These are phyloP conservation scores for Phataginus tetradactyla DNA, from an alignment of 2,797 vertebrate species.

Conservation along the genomic window DNA sequence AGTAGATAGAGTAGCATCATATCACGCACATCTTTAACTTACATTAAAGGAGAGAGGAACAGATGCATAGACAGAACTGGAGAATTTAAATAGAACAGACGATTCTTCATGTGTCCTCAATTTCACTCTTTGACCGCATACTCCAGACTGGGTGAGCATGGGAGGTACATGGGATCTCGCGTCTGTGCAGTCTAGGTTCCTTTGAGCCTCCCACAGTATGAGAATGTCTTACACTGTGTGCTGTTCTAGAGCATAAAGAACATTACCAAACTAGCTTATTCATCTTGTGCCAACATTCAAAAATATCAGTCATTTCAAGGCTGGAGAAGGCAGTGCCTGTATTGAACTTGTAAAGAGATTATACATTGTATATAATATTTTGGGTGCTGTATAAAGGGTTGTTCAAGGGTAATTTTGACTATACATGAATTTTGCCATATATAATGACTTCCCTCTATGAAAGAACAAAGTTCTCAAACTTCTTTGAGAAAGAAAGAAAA, in stretches of 20 bases:
- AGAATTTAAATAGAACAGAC: not conserved
- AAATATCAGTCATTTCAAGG: not conserved
- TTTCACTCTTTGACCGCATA: not conserved
- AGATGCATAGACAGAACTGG: not conserved
- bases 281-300: not conserved
- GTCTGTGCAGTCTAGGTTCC: not conserved
- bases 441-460: not conserved
- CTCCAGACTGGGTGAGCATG: rapidly evolving
- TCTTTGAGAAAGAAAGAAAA: not conserved
- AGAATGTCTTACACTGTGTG: rapidly evolving
- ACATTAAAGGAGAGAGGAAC: not conserved
- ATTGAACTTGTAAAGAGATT: not conserved
- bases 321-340: not conserved
- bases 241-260: not conserved
- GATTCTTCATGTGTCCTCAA: not conserved
- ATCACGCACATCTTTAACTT: not conserved
- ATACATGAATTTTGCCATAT: not conserved
- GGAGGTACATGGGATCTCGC: not conserved
- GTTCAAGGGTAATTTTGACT: not conserved
- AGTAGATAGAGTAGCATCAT: not conserved
- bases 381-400: not conserved
- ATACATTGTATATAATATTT: not conserved
- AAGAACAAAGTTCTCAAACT: not conserved
- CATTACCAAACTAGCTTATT: not conserved
- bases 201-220: not conserved